Percentiles rank a stretch among this genome's conserved stretches.
These are phyloP conservation scores for Hiodon alosoides DNA, from an alignment of 2,113 vertebrate genomes.

Conservation along the genomic window DNA sequence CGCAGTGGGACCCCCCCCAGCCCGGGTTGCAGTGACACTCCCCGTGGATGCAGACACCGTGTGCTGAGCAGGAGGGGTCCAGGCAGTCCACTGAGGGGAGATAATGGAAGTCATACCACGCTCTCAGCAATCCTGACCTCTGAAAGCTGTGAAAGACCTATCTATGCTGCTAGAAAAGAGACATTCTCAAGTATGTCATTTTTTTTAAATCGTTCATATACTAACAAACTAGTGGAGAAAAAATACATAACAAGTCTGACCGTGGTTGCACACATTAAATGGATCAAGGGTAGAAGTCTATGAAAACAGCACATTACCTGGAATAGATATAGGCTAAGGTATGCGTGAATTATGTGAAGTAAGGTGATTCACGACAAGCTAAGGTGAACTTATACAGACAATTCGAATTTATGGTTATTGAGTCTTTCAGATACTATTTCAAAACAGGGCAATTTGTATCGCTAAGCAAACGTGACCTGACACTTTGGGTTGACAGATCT, in stretches of 20 bases:
- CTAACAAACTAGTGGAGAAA: too few species aligned
- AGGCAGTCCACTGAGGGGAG: constrained; percentile 79
- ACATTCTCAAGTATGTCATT: too few species aligned
- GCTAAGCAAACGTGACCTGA: not conserved
- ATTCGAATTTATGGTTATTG: not conserved
- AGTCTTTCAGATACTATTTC: not conserved
- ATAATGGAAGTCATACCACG: not conserved
- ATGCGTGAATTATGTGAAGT: too few species aligned
- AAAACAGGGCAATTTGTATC: not conserved
- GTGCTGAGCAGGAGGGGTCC: constrained; percentile 84
- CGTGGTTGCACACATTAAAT: too few species aligned
- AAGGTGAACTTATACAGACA: not conserved
- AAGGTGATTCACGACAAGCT: not conserved
- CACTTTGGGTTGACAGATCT: not conserved
- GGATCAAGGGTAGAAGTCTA: too few species aligned
- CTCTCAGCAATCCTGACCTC: not conserved
- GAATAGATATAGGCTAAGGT: too few species aligned
- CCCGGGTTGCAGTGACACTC: constrained; percentile 93
- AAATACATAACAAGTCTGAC: too few species aligned
- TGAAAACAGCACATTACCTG: too few species aligned
- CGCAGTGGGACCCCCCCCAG: constrained; percentile 88
- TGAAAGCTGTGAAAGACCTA: not conserved
- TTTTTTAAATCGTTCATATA: too few species aligned
- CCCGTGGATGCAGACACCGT: constrained; percentile 86
- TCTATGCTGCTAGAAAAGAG: not conserved